These are phyloP conservation scores for Halichoerus grypus DNA, from an alignment of 2,113 vertebrate species.

Conservation along the genomic window DNA sequence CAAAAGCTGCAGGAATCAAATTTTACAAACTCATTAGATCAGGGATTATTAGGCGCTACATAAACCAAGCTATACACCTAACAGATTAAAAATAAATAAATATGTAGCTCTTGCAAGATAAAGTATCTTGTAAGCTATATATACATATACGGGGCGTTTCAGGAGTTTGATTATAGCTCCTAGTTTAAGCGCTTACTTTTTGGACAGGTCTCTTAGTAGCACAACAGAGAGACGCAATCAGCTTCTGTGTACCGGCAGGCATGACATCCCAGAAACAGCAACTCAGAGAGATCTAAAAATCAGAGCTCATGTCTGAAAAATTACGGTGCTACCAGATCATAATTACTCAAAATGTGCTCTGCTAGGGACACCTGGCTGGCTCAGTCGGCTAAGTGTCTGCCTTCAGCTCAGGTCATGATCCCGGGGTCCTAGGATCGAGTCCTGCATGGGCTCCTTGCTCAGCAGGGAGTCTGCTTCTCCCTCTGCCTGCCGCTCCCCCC, in stretches of 20 bases:
- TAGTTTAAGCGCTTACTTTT: conserved; percentile 19
- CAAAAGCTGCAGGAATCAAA: background rate
- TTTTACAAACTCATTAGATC: background rate
- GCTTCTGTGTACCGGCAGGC: background rate
- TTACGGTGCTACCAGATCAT: background rate
- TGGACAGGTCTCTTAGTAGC: background rate
- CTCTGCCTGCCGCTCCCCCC: too few relatives aligned
- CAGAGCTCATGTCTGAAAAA: background rate
- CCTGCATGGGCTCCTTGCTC: too few relatives aligned
- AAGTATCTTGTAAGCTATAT: background rate
- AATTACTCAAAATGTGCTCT: background rate
- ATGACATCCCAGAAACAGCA: background rate
- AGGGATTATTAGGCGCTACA: background rate
- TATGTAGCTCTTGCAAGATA: background rate
- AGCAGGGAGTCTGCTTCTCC: too few relatives aligned
- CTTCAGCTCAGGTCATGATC: too few relatives aligned
- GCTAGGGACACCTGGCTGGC: too few relatives aligned
- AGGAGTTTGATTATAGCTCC: background rate
- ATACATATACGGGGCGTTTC: background rate
- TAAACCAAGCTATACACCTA: background rate
- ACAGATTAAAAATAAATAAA: background rate
- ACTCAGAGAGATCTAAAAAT: background rate
- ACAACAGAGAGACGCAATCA: background rate
- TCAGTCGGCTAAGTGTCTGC: too few relatives aligned
- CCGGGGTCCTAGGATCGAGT: too few relatives aligned